Conservation (phyloP, 1,140 invertebrate genomes). For the Drosophila tropicalis region DNA sequence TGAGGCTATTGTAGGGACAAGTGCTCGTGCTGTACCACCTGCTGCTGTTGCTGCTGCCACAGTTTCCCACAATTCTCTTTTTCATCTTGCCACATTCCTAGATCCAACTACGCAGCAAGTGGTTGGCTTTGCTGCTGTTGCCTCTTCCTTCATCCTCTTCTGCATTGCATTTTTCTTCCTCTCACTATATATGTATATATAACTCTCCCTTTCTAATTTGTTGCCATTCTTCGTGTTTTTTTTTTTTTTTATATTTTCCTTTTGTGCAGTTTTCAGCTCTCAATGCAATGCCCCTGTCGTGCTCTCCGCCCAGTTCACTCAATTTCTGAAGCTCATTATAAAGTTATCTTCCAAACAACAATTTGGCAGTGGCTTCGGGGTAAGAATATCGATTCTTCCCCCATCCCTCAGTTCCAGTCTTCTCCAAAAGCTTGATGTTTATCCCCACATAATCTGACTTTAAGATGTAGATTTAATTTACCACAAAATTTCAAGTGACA, state of each 20-base stretch:
- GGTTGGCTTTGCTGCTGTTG: slow-evolving; percentile 23
- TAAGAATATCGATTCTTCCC: slow-evolving; percentile 5
- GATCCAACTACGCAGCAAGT: slow-evolving; percentile 14
- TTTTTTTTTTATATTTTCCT: slow-evolving; percentile 32
- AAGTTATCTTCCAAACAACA: slow-evolving; percentile 43
- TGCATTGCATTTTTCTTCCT: slow-evolving; percentile 12
- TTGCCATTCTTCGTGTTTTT: slow-evolving; percentile 47
- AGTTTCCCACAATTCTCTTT: slow-evolving; percentile 1
- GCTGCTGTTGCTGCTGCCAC: not conserved
- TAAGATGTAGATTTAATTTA: slow-evolving; percentile 15
- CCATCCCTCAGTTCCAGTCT: not conserved
- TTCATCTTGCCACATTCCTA: not conserved
- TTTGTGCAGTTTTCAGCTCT: slow-evolving; percentile 53
- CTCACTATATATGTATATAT: too few species aligned
- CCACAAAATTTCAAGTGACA: slow-evolving; percentile 11
- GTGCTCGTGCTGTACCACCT: slow-evolving; percentile 16
- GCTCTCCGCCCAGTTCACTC: slow-evolving; percentile 10
- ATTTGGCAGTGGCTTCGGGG: slow-evolving; percentile 1
- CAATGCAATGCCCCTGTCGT: slow-evolving; percentile 40
- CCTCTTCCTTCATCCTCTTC: slow-evolving; percentile 10
- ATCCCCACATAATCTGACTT: slow-evolving; percentile 19
- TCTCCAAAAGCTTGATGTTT: not conserved
- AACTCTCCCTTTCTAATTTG: slow-evolving; percentile 39
- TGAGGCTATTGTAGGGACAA: slow-evolving; percentile 15
- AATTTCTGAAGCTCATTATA: slow-evolving; percentile 57